phyloP scores from a whole-genome alignment of 1,140 invertebrate genomes.

The Andricus grossulariae region DNA sequence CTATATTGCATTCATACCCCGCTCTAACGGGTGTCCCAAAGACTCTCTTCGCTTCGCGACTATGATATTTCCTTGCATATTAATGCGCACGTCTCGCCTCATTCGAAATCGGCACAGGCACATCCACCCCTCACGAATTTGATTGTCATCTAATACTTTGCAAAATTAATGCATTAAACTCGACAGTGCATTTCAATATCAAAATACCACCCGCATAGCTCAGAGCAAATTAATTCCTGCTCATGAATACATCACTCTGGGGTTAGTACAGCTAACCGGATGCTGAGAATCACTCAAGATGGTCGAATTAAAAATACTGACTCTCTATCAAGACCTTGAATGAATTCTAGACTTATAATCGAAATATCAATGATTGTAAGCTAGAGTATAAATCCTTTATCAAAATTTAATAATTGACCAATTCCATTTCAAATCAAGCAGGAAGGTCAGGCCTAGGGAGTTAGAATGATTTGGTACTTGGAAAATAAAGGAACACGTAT shows the following conservation, averaged over 20 bases:
- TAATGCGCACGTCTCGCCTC: constrained; percentile 50
- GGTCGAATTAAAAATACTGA: background rate
- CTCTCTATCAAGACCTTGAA: background rate
- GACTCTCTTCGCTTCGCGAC: constrained; percentile 37
- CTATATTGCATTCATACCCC: constrained; percentile 57
- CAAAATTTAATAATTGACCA: too few species aligned
- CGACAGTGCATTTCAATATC: constrained; percentile 8
- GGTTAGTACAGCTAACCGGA: background rate
- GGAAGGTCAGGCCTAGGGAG: too few species aligned
- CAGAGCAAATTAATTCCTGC: background rate
- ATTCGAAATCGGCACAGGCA: background rate
- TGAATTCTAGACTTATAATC: too few species aligned
- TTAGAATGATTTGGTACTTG: too few species aligned
- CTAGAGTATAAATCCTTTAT: too few species aligned
- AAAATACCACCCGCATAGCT: constrained; percentile 7
- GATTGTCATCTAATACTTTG: constrained; percentile 4
- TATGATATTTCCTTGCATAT: constrained; percentile 53
- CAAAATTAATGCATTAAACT: constrained; percentile 1
- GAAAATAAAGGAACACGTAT: too few species aligned
- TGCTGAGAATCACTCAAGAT: background rate
- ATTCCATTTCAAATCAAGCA: too few species aligned
- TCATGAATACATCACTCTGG: constrained; percentile 1
- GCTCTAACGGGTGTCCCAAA: constrained; percentile 46
- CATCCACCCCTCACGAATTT: background rate
- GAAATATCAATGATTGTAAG: too few species aligned